Evolutionary conservation across 2,888 invertebrate species (phyloP), one percentile per base, ranked within the genome.

Genomic region (Drosophila nr. perissopoda): DNA sequence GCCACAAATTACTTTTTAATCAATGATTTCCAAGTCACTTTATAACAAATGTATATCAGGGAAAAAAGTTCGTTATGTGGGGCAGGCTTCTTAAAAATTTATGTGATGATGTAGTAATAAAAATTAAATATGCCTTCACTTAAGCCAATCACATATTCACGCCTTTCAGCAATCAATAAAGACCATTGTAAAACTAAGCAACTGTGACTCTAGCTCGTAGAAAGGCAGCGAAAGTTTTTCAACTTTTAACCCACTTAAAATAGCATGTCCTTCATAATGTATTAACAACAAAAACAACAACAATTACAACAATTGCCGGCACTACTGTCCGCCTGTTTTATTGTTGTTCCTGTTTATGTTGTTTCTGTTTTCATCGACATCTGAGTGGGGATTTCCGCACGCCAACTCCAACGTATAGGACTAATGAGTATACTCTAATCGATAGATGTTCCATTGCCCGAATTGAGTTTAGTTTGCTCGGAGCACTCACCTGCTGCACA

Each of bases 401-500:
- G 73, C 75, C 51, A 76, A 49, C 64, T 33, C 72, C 60, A 69
- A 52, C 52, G 59, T 69, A 78, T 76, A 74, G 64, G 73, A 67
- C 70, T 69, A 56, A 69, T 62, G 59, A 61, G 42, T 49, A 57
- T 57, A 18, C 13, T 62, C 52, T 54, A 87, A 87, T 87, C 87
- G 85, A 87, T 88, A 84, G 63, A 38, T 53, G 48, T 29, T n/a
- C 45, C 25, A 31, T 31, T 27, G 31, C 27, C 49, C 38, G 42
- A 25, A 54, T 57, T 56, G 4, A 16, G 21, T 38, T 73, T 27
- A 67, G 71, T 76, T 69, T 18, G 42, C 25, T 61, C 38, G 25
- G 13, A 64, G 71, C 45, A 82, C 94, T 92, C 91, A 97, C 97
- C 95, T 96, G 95, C 94, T 96, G 95, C 91, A 97, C 96, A 80